These are phyloP conservation scores for Bos indicus DNA, from an alignment of 2,113 vertebrate species.

Conservation along the genomic window DNA sequence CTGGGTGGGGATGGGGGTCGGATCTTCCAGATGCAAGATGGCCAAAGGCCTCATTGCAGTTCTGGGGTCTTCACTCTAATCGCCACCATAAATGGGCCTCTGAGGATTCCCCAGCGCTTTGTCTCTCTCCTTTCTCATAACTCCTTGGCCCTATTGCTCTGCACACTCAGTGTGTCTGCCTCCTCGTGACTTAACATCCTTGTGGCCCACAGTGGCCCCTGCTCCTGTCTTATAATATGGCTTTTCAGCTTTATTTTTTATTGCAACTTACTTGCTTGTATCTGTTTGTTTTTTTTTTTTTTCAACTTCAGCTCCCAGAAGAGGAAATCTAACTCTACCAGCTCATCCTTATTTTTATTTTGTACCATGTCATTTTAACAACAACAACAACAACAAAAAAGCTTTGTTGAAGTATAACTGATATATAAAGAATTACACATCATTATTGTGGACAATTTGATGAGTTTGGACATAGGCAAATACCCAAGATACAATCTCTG, in stretches of 20 bases:
- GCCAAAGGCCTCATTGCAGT: neutral
- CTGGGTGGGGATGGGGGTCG: rapidly evolving
- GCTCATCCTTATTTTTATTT: neutral
- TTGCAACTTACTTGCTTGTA: neutral
- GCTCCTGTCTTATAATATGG: neutral
- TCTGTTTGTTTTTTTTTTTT: neutral
- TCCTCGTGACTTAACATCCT: neutral
- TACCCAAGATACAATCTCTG: neutral
- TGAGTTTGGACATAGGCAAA: neutral
- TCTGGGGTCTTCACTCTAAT: neutral
- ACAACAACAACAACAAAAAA: neutral
- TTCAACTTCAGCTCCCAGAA: neutral
- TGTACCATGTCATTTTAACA: neutral
- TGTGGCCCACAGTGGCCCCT: neutral
- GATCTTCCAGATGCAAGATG: neutral
- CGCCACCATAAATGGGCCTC: no score
- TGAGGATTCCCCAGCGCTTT: rapidly evolving
- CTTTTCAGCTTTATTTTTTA: neutral
- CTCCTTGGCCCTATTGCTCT: neutral
- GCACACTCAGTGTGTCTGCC: neutral
- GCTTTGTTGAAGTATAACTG: neutral
- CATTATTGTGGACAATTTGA: neutral
- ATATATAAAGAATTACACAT: neutral
- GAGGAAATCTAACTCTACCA: neutral
- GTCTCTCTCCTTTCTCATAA: neutral